These are phyloP conservation scores for Aphrophora alni DNA, from an alignment of 2,888 invertebrate species.

Conservation along the genomic window DNA sequence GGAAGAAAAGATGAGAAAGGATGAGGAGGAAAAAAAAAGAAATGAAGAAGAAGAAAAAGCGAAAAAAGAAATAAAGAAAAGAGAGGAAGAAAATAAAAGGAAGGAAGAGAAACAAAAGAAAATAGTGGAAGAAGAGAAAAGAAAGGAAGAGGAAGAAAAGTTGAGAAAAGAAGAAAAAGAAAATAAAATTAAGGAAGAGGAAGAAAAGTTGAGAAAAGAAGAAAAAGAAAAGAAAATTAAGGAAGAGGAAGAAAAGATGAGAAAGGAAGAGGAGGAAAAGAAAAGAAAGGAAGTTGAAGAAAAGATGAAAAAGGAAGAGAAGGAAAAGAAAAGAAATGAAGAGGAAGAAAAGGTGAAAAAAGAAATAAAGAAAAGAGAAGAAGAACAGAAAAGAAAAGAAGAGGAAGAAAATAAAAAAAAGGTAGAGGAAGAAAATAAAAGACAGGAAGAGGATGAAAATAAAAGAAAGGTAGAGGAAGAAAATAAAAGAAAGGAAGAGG, in stretches of 20 bases:
- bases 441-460: background rate
- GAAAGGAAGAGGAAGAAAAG: background rate
- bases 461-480: too few relatives aligned
- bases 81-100: background rate
- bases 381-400: slow-evolving; percentile 29
- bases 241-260: slow-evolving; percentile 35
- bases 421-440: slow-evolving; percentile 18
- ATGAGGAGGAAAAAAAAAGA: background rate
- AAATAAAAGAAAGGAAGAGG: background rate
- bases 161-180: background rate
- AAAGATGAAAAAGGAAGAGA: slow-evolving; percentile 35
- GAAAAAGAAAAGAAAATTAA: slow-evolving; percentile 37
- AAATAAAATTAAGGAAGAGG: slow-evolving; percentile 22
- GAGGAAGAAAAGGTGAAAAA: slow-evolving; percentile 33
- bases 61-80: slow-evolving; percentile 1
- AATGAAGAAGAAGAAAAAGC: slow-evolving; percentile 7
- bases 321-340: slow-evolving; percentile 37
- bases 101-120: slow-evolving; percentile 4
- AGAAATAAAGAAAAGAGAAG: slow-evolving; percentile 26
- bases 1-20: slow-evolving; percentile 32
- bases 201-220: slow-evolving; percentile 43
- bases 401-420: slow-evolving; percentile 16
- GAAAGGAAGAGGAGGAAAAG: slow-evolving; percentile 36
- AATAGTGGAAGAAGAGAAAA: background rate
- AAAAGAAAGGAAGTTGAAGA: slow-evolving; percentile 38